These are phyloP conservation scores for Arctocebus calabarensis DNA, from an alignment of 2,797 vertebrate genomes.

Conservation along the genomic window DNA sequence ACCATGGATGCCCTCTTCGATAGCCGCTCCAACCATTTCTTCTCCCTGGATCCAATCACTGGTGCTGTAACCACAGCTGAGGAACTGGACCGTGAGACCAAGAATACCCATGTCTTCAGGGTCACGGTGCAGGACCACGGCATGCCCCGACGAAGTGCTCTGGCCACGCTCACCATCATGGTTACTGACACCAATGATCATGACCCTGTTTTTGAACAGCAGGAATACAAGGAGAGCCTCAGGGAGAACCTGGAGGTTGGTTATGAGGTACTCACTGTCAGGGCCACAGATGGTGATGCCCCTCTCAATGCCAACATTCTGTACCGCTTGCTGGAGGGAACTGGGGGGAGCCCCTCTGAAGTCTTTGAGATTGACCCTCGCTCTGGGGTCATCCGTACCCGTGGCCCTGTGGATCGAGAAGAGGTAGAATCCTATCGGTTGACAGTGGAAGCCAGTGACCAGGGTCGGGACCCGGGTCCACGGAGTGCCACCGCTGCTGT, in stretches of 20 bases:
- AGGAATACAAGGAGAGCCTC: slow-evolving; percentile 96
- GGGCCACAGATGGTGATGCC: slow-evolving; percentile 95
- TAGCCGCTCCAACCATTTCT: slow-evolving; percentile 95
- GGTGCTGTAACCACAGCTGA: slow-evolving; percentile 92
- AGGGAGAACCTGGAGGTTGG: slow-evolving; percentile 97
- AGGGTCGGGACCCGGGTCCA: slow-evolving; percentile 94
- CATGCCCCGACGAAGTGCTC: slow-evolving; percentile 92
- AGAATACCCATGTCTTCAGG: slow-evolving; percentile 96
- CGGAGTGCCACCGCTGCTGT: slow-evolving; percentile 94
- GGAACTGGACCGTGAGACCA: slow-evolving; percentile 95
- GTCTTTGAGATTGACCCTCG: slow-evolving; percentile 96
- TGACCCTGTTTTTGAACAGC: slow-evolving; percentile 94
- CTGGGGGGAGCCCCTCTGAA: slow-evolving; percentile 85
- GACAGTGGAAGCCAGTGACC: slow-evolving; percentile 94
- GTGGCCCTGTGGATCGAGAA: slow-evolving; percentile 94
- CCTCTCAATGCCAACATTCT: slow-evolving; percentile 96
- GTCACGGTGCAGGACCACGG: slow-evolving; percentile 94
- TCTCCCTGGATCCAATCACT: slow-evolving; percentile 89
- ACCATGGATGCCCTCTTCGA: slow-evolving; percentile 96
- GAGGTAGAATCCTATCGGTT: slow-evolving; percentile 92
- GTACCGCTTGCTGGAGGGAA: slow-evolving; percentile 92
- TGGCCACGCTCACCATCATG: slow-evolving; percentile 95
- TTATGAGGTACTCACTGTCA: slow-evolving; percentile 96
- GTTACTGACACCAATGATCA: slow-evolving; percentile 96
- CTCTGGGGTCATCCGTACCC: slow-evolving; percentile 96